Base-by-base conservation (phyloP, 1,140 invertebrate genomes). In the Cataglyphis hispanica region DNA sequence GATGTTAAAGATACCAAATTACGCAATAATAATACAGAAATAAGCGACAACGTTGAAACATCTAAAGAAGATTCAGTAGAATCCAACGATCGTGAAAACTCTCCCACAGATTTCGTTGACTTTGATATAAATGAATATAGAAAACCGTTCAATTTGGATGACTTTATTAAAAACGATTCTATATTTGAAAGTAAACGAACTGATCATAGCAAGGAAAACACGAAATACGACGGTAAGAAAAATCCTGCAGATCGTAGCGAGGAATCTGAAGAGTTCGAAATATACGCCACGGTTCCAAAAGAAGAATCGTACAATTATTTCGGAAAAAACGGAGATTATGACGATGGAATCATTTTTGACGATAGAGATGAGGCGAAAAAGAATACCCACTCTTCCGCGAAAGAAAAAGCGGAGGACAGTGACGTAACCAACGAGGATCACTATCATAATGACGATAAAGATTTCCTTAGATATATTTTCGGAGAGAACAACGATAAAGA, bases 41-140 rank as follows among this genome's bases (percentile, higher is more conserved):
- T n/a, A 3, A 70, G 22, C 13, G 25, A 37, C 2, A 61, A 81
- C 0, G 31, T 7, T 25, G n/a, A 25, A 0, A 25, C 19, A 16
- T 40, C 66, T 8, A 7, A 7, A n/a, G 84, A 85, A 72, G 91
- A 74, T 72, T 87, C 75, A 0, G n/a, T 80, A 19, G 84, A 90
- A 80, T 40, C 19, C 16, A 43, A 91, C 74, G 87, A 92, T 34
- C 87, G 93, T 46, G 84, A 93, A 34, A 86, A 92, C 0, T 84
- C 92, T 5, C 31, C 2, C 7, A n/a, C 1, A 19, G 69, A 84
- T 13, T 72, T 67, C 40, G 50, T 91, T 58, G 37, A 89, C n/a
- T 93, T 93, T 70, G 90, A 93, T 34, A 87, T 91, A 53, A 86
- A 91, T 19, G 91, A 93, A n/a, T 91, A 90, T 60, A 90, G 34